Evolutionary conservation across 1,140 invertebrate genomes (phyloP), one percentile per base, ranked within the genome.

Genomic region (Danaus plexippus): DNA sequence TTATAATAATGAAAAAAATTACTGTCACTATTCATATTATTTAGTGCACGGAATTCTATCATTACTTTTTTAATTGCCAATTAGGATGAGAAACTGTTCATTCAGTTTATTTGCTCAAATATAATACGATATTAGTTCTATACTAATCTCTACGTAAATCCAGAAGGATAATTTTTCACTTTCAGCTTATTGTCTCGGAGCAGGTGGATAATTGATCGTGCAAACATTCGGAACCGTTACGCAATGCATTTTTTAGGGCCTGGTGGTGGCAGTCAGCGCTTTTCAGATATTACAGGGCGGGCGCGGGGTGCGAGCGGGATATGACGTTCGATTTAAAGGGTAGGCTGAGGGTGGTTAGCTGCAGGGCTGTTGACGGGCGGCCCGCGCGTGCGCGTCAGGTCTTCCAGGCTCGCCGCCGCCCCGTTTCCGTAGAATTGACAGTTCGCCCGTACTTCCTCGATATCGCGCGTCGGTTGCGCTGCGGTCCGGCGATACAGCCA

Each of bases 281-380:
- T 79, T 84, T 83, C 76, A 81, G 76, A 80, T 81, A 84, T 84
- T 82, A 79, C 75, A 72, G 77, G 74, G 71, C 49, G 72, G 71
- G 63, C 69, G 71, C 64, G 69, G 63, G 76, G 67, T 68, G 74
- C 64, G 65, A 67, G 73, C 72, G 80, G 75, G 80, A 81, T 85
- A 83, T 83, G 80, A 84, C 80, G 82, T 85, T 85, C 82, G 80
- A 85, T 84, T 84, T 85, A 84, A 85, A 80, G 79, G 81, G 84
- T 77, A 81, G 75, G 74, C 57, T 58, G 64, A 71, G 63, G 74
- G 71, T 65, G 66, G 61, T 52, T 63, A 69, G 78, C 80, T 84
- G 84, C 83, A 86, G 78, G 77, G 77, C 75, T 80, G 79, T 87
- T 80, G 73, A 85, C 82, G 83, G 82, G 87, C 86, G 79, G 74